Evolutionary conservation across 1,140 invertebrate species (phyloP).

Genomic region (Drosophila lini): DNA sequence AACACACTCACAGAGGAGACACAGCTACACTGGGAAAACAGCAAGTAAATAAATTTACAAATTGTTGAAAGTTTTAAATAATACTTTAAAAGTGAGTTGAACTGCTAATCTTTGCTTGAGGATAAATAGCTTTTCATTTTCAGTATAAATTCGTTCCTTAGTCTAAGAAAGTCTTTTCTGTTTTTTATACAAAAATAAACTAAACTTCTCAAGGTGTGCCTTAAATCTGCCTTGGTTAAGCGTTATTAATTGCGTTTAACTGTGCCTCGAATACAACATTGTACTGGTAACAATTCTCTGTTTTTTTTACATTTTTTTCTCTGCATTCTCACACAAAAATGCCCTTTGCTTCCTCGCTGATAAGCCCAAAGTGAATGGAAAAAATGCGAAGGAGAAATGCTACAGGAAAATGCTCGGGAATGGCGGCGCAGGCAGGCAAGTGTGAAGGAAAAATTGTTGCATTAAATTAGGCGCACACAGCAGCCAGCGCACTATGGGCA

Average conservation of each 20-base stretch:
- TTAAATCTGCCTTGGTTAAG: not conserved
- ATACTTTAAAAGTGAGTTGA: not conserved
- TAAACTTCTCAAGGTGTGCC: not conserved
- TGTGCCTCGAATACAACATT: not conserved
- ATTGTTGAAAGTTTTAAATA: not conserved
- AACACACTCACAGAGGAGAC: conserved; percentile 24
- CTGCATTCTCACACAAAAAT: conserved; percentile 25
- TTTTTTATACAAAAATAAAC: not conserved
- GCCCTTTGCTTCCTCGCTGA: conserved; percentile 52
- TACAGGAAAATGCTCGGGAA: conserved; percentile 22
- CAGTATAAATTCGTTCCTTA: not conserved
- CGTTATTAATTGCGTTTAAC: conserved; percentile 10
- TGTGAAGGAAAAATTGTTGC: conserved; percentile 73
- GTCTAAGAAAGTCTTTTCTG: too few species aligned
- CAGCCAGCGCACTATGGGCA: too few species aligned
- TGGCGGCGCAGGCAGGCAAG: conserved; percentile 37
- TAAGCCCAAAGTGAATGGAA: conserved; percentile 56
- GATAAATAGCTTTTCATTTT: too few species aligned
- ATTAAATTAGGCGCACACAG: conserved; percentile 75
- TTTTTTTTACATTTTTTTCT: not conserved
- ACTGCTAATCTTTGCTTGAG: too few species aligned
- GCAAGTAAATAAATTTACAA: not conserved
- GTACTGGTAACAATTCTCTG: not conserved
- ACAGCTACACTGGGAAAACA: not conserved
- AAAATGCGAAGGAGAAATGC: conserved; percentile 35